Evolutionary conservation across 1,140 invertebrate genomes (phyloP), one percentile per base, ranked within the genome.

Genomic region (Ceratina calcarata): DNA sequence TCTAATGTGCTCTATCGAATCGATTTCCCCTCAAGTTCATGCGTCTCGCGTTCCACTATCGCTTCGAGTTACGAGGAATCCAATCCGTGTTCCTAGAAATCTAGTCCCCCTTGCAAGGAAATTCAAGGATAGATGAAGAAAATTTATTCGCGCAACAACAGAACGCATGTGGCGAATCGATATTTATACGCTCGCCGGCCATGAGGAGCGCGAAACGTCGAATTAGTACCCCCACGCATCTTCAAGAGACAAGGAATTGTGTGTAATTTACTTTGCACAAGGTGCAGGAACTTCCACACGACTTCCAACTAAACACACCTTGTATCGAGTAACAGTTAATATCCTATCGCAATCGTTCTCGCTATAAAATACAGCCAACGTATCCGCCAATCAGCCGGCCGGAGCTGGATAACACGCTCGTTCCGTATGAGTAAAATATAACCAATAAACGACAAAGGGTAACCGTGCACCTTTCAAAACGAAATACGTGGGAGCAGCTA

Each of bases 401-500:
- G 20, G 2, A 24, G 58, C 24, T 27, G 69, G 76, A 64, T 65
- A 72, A 15, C 68, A 7, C 45, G 76, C 32, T 62, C 49, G 68
- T 57, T 37, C 27, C 37, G 53, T 24, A 22, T 69, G 32, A 66
- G 61, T 79, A 57, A 79, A 79, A 79, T 79, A 79, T 24, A 74
- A 73, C 70, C 78, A 65, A 79, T 74, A 79, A 79, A 79, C 78
- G 77, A 79, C 77, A 79, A 58, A 66, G 61, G 61, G 18, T 15
- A 60, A 72, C 20, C 22, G 70, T 57, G 68, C 68, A 71, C 75
- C 76, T 78, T 78, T 78, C 76, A 10, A n/a, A 60, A 27, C n/a
- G 32, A 72, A 49, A 22, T 32, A 71, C 76, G 66, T 70, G 66
- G 60, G 76, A 76, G 74, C 65, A 18, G 16, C 68, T 6, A 53